Percentiles rank a stretch among this genome's conserved stretches.
Evolutionary conservation across 1,140 invertebrate genomes (phyloP).

Genomic region (Macrotrachela quadricornifera): DNA sequence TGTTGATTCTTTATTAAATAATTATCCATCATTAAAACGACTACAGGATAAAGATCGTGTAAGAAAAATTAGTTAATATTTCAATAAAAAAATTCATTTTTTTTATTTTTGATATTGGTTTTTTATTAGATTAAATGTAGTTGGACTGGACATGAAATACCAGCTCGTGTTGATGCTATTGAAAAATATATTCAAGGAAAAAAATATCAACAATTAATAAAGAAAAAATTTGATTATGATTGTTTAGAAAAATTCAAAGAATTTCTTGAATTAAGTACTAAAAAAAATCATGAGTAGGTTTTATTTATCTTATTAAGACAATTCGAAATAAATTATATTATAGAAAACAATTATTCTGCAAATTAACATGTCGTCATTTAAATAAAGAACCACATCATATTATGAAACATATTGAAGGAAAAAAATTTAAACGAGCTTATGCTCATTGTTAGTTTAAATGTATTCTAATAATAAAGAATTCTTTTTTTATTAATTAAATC

Average conservation of each 20-base stretch:
- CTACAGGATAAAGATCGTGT: too few species aligned
- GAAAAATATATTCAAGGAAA: constrained; percentile 18
- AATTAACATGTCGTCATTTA: constrained; percentile 16
- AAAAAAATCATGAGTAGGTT: constrained; percentile 15
- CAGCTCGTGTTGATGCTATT: constrained; percentile 12
- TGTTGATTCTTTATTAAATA: too few species aligned
- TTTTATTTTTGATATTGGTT: not conserved
- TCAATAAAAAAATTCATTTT: too few species aligned
- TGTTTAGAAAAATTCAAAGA: constrained; percentile 14
- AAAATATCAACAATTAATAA: constrained; percentile 15
- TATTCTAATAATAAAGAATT: not conserved
- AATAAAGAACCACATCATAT: constrained; percentile 15
- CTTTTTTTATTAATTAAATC: not conserved
- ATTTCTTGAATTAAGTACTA: constrained; percentile 17
- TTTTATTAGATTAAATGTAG: constrained; percentile 16
- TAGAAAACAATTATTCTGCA: constrained; percentile 20
- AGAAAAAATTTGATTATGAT: constrained; percentile 13
- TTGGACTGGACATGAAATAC: constrained; percentile 23
- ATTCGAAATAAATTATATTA: not conserved
- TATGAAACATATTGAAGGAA: constrained; percentile 17
- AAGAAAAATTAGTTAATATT: too few species aligned
- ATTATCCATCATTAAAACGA: too few species aligned
- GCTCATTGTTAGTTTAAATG: constrained; percentile 15
- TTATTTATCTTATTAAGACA: too few species aligned
- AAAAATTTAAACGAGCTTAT: constrained; percentile 15